Evolutionary conservation across 2,888 invertebrate species (phyloP), one percentile per base, ranked within the genome.

Genomic region (Fragum sueziense): DNA sequence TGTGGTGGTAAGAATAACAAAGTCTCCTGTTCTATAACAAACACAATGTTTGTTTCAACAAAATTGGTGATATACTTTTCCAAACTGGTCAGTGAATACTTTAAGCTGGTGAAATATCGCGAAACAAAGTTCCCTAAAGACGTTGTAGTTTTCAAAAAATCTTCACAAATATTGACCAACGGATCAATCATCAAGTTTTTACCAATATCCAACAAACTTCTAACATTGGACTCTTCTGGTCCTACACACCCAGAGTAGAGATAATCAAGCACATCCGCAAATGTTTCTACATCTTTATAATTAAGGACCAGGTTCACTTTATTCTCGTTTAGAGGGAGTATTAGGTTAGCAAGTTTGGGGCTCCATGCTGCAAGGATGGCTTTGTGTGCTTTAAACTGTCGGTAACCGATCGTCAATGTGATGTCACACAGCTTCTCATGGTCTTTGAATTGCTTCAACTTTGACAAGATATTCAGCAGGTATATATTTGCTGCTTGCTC

Each of bases 191-290:
- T 92, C 90, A 95, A 95, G 90, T 95, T 95, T 92, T 95, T 95
- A 17, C 95, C 94, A 74, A 95, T 91, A 81, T 94, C 93, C 57
- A 95, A 90, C 69, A 95, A 89, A 91, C 95, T 95, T 76, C 94
- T 94, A 20, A 95, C 95, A 90, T 94, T 95, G 34, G 93, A 93
- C 84, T 94, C 94, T 86, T 95, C 94, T 73, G 95, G 94, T 6
- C 94, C 94, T 6, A 95, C 94, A 85, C 93, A 94, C 7, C 95
- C 95, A 29, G 95, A 95, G 91, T 95, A 95, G 94, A 95, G 95
- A 88, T 95, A 95, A 89, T 95, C 95, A 37, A 96, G 91, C 67
- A 95, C 93, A 93, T 92, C 65, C 91, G 92, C 91, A 95, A 95
- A 79, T 94, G 74, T 72, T 27, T 69, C 94, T 79, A 94, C 94